Conservation (phyloP, 1,140 invertebrate genomes). For the Oryzaephilus surinamensis region DNA sequence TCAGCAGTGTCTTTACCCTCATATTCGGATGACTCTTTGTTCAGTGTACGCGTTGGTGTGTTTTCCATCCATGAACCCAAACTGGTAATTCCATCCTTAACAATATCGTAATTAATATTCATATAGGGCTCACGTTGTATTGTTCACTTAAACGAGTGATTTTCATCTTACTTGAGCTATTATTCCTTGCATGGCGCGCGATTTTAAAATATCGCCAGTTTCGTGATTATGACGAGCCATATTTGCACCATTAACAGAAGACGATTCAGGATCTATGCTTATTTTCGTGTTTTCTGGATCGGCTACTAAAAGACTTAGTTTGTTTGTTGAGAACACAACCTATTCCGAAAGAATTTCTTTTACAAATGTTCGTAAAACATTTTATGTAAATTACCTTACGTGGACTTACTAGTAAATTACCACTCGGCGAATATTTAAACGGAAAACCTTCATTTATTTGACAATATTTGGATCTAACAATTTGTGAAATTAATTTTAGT, state of each 20-base stretch:
- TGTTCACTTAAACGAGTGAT: too few relatives aligned
- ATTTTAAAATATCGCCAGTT: too few relatives aligned
- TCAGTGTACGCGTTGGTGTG: conserved; percentile 12
- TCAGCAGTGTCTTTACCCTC: conserved; percentile 31
- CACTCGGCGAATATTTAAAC: conserved; percentile 52
- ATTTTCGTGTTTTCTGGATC: conserved; percentile 51
- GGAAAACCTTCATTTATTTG: too few relatives aligned
- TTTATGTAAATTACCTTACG: conserved; percentile 42
- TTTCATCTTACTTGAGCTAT: too few relatives aligned
- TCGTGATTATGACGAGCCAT: too few relatives aligned
- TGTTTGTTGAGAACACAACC: conserved; percentile 58
- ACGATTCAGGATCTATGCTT: too few relatives aligned
- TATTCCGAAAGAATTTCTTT: conserved; percentile 25
- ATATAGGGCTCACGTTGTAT: too few relatives aligned
- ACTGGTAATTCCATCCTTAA: conserved; percentile 5
- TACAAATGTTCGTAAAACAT: conserved; percentile 9
- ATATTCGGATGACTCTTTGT: conserved; percentile 31
- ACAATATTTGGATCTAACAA: too few relatives aligned
- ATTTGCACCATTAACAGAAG: too few relatives aligned
- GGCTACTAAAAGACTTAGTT: conserved; percentile 53
- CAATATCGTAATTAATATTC: too few relatives aligned
- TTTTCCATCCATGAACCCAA: conserved; percentile 24
- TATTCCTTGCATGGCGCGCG: too few relatives aligned
- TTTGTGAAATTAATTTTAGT: too few relatives aligned
- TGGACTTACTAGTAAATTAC: conserved; percentile 53